phyloP scores from a whole-genome alignment of 1,140 invertebrate species.

The Carcinoscorpius rotundicauda region DNA sequence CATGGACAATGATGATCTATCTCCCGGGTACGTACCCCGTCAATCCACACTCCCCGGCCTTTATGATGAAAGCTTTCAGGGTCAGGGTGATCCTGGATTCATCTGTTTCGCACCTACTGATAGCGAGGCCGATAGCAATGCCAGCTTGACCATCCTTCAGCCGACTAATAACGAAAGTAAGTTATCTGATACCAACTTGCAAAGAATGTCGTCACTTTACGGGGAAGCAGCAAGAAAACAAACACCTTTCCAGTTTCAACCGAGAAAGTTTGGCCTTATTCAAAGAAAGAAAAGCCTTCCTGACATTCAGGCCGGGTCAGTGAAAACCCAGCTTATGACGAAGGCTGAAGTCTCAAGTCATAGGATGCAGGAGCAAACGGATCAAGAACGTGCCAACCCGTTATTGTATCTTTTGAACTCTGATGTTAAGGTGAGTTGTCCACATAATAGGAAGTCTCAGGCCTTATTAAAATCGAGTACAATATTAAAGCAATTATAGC shows the following conservation, averaged over 20 bases:
- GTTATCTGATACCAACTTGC: background rate
- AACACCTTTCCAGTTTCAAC: background rate
- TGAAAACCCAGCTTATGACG: conserved; percentile 61
- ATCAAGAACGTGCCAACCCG: conserved; percentile 83
- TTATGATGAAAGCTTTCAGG: background rate
- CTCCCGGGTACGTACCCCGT: conserved; percentile 5
- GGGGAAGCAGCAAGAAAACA: background rate
- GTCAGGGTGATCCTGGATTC: conserved; percentile 1
- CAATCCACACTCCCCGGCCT: conserved; percentile 7
- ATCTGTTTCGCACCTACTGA: background rate
- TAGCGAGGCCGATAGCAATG: background rate
- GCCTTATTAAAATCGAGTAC: too few species aligned
- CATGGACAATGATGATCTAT: conserved; percentile 25
- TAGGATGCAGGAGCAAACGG: conserved; percentile 75
- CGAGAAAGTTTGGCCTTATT: conserved; percentile 1
- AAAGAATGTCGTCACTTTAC: background rate
- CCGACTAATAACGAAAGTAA: background rate
- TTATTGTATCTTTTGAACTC: conserved; percentile 52
- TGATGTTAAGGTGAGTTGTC: conserved; percentile 15
- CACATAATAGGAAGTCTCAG: too few species aligned
- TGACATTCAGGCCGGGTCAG: background rate
- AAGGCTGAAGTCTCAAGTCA: conserved; percentile 88
- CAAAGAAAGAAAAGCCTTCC: conserved; percentile 20
- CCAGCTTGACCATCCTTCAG: background rate
- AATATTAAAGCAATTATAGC: too few species aligned